Conservation (phyloP, 2,888 invertebrate genomes). For the Cephus nigrinus region DNA sequence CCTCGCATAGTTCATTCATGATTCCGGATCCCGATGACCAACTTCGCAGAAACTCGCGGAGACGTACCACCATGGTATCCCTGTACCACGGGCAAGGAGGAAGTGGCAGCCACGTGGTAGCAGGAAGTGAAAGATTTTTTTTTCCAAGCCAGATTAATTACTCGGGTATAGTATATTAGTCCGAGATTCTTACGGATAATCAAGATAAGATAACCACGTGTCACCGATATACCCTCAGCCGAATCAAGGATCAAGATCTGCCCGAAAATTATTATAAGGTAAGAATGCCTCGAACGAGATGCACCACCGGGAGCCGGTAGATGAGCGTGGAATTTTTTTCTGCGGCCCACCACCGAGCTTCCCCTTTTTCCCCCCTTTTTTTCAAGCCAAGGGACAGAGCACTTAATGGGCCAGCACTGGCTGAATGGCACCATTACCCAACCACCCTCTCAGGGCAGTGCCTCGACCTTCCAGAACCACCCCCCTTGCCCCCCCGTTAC, state of each 20-base stretch:
- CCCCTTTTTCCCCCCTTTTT: neutral
- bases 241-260: neutral
- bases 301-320: neutral
- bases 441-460: constrained; percentile 8
- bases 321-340: neutral
- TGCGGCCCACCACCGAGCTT: constrained; percentile 5
- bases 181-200: neutral
- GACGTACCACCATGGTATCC: neutral
- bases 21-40: constrained; percentile 24
- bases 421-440: constrained; percentile 42
- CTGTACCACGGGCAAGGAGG: neutral
- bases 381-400: constrained; percentile 10
- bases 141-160: neutral
- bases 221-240: neutral
- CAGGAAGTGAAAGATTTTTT: constrained; percentile 22
- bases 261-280: neutral
- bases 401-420: constrained; percentile 39
- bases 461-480: constrained; percentile 9
- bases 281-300: neutral
- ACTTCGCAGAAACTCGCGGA: neutral
- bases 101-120: neutral
- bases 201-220: neutral
- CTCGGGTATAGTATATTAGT: neutral
- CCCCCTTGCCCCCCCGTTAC: constrained; percentile 11
- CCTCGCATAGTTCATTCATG: constrained; percentile 60